Evolutionary conservation across 2,113 vertebrate species (phyloP), one percentile per base, ranked within the genome.

Genomic region (Oryzias javanicus): DNA sequence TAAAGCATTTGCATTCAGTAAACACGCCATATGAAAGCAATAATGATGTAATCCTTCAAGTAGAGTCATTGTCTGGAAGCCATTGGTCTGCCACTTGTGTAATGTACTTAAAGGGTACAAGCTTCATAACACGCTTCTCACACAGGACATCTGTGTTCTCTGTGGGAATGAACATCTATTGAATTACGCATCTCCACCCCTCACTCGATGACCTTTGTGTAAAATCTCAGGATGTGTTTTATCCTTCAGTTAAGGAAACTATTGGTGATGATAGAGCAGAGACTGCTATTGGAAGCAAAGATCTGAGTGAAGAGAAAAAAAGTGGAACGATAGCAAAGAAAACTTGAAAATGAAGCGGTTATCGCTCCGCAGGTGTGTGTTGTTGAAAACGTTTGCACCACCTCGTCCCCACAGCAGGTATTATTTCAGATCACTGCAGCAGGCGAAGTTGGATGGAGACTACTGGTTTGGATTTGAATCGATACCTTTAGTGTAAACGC

Each of bases 21-120:
- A 66, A 80, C 71, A 64, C 80, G 63, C 76, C 81, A 85, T 81
- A 70, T 75, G 70, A 85, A 80, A 89, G 89, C 89, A 91, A 91
- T 90, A 91, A 89, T 79, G 35, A 74, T 67, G 74, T 76, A 65
- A 79, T 79, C 73, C 68, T 63, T 78, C 62, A 41, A 66, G 58
- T 50, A 82, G 70, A 61, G 68, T 83, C 82, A 65, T 75, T 29
- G 52, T 79, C 54, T 44, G 55, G 72, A 72, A 79, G 74, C 66
- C 63, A 73, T 76, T 65, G 70, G 40, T 74, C 64, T 44, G 56
- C 76, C 76, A 72, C 63, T 22, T 69, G 64, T 78, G 57, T 61
- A 62, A 55, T 64, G 55, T 47, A 78, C 46, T 41, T 69, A 79
- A 67, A 67, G 65, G 69, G 60, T 67, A 40, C 45, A 69, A 68